Percentiles rank a stretch among this genome's conserved stretches.
phyloP scores from a whole-genome alignment of 2,113 vertebrate genomes.

The Paradoxurus hermaphroditus region DNA sequence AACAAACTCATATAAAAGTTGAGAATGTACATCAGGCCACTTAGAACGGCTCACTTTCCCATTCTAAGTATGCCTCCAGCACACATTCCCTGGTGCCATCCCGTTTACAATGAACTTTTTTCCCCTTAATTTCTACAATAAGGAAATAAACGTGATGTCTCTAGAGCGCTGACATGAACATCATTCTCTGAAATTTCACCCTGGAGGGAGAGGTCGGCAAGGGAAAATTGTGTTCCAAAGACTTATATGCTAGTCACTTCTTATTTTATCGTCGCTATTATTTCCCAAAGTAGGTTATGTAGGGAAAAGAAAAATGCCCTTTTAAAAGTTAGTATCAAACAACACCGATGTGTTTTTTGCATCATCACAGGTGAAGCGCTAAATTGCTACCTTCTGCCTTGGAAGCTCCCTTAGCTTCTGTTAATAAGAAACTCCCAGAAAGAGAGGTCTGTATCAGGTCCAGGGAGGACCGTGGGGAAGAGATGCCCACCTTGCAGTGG shows the following conservation, averaged over 20 bases:
- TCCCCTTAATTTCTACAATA: not conserved
- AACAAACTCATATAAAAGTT: not conserved
- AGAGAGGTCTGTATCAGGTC: not conserved
- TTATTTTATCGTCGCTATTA: not conserved
- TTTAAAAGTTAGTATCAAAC: not conserved
- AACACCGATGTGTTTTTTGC: not conserved
- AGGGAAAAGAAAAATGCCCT: not conserved
- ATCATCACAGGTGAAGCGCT: not conserved
- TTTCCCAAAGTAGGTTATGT: not conserved
- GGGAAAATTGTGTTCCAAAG: not conserved
- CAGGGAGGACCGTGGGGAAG: not conserved
- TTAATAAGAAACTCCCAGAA: conserved; percentile 16
- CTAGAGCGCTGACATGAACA: not conserved
- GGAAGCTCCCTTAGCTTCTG: not conserved
- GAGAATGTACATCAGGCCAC: not conserved
- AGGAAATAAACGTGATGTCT: not conserved
- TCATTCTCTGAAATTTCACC: not conserved
- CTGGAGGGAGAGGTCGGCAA: not conserved
- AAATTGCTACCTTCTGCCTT: not conserved
- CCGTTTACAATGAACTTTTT: not conserved
- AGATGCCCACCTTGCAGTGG: not conserved
- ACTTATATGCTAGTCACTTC: not conserved
- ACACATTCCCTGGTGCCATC: not conserved
- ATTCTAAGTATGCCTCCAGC: not conserved
- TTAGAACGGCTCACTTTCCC: not conserved